phyloP scores from a whole-genome alignment of 2,797 vertebrate genomes.

The Brachymystax lenok region DNA sequence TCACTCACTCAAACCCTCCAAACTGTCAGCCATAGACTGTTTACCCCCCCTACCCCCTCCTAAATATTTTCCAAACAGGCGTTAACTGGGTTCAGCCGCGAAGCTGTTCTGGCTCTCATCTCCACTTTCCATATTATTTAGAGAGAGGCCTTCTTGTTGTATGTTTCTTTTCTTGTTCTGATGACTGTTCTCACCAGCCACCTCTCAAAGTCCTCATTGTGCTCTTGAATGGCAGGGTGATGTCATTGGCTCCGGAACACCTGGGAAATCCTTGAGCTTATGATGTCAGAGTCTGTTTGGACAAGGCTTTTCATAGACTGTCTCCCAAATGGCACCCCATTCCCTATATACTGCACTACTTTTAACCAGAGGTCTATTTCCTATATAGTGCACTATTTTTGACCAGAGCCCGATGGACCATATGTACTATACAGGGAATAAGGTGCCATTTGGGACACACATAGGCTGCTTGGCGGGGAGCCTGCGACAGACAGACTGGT shows the following conservation, averaged over 20 bases:
- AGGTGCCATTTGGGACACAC: not conserved
- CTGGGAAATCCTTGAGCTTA: constrained; percentile 65
- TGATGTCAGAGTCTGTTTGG: constrained; percentile 64
- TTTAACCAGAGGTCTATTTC: not conserved
- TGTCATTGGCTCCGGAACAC: constrained; percentile 68
- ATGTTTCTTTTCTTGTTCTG: constrained; percentile 51
- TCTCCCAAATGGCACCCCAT: not conserved
- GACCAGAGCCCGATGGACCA: not conserved
- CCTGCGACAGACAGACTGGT: constrained; percentile 32
- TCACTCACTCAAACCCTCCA: constrained; percentile 17
- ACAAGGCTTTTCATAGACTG: constrained; percentile 44
- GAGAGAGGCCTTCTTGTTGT: constrained; percentile 57
- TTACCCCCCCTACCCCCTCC: constrained; percentile 23
- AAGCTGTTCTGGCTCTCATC: constrained; percentile 66
- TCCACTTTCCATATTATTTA: constrained; percentile 68
- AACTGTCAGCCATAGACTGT: not conserved
- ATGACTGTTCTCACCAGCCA: constrained; percentile 48
- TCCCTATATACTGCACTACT: not conserved
- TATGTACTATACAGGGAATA: not conserved
- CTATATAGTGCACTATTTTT: not conserved
- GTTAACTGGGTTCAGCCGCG: constrained; percentile 69
- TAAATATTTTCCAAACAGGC: constrained; percentile 68
- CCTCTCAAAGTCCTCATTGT: constrained; percentile 72
- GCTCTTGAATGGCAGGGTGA: constrained; percentile 44
- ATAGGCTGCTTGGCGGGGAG: constrained; percentile 13